Base-by-base conservation (phyloP, 2,797 vertebrate genomes). In the Melanotaenia parkinsoni region DNA sequence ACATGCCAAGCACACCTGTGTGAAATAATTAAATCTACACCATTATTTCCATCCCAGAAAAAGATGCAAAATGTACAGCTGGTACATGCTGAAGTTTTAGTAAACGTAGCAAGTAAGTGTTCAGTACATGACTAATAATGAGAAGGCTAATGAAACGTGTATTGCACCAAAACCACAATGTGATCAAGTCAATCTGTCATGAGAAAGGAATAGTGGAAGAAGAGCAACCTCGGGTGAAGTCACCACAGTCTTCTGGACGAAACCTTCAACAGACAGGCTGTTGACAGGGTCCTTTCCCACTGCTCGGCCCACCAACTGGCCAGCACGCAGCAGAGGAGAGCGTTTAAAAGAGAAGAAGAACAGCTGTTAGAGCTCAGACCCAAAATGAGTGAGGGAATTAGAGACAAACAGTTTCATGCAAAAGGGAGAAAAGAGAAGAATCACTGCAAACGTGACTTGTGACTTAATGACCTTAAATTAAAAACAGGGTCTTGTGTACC, bases 141-240 rank as follows among this genome's bases (percentile, higher is more conserved):
- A 37, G 67, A 1, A 40, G 6, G 66, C 28, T 64, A 22, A 61
- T 43, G 35, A 80, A 9, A 37, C 51, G 11, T 63, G 30, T n/a
- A 67, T 35, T 77, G 62, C 63, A 79, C 58, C 58, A 47, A 76
- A 61, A 70, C 22, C 53, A 78, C 26, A 76, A 72, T 58, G 22
- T 9, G 70, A 72, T 14, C 28, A 66, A 69, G 38, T 5, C n/a
- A 60, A 59, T 65, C 35, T 33, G 43, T 62, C 14, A 76, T 7
- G 13, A 30, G 20, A 67, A 72, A 74, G 82, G 56, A 3, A 79
- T 87, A 86, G 81, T 70, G 65, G 91, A 76, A 90, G 80, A 85
- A 84, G 70, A 88, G 94, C 91, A 96, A 99, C 97, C 97, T 99
- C 98, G 84, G 97, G 97, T 85, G 97, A 99, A 26, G 97, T 95